Evolutionary conservation across 2,113 vertebrate genomes (phyloP), one percentile per base, ranked within the genome.

Genomic region (Meleagris gallopavo): DNA sequence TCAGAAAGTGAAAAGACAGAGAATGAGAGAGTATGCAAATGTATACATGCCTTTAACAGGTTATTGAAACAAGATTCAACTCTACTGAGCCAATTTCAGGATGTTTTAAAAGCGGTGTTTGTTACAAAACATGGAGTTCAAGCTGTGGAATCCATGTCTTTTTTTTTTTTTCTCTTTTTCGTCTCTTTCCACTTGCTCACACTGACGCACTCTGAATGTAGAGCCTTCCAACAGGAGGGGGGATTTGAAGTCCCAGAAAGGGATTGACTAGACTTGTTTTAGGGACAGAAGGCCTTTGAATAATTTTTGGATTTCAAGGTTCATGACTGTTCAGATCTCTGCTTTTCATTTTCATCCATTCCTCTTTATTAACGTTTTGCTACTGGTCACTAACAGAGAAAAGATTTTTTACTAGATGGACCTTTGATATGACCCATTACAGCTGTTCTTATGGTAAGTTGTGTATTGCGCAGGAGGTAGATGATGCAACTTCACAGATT

Each of bases 101-200:
- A 60, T 79, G 32, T 82, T 95, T 93, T 90, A 70, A 92, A 88
- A 84, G 13, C 52, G 61, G 77, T 36, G n/a, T 80, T 89, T 93
- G 73, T 88, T 93, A 40, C n/a, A 60, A 95, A 93, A 40, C 62
- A 73, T 70, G 83, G 73, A 72, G 92, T 86, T 91, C 72, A 90
- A 86, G 57, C 72, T 86, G 50, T 83, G 80, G 91, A 95, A 90
- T 96, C 93, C 36, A 4, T 72, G 40, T 72, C 40, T 82, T 32
- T 15, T 16, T 36, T 89, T 81, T 52, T 76, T 86, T n/a, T n/a
- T n/a, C n/a, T n/a, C n/a, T n/a, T n/a, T n/a, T n/a, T n/a, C n/a
- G 65, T 34, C 22, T 81, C 70, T 93, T 84, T 94, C 65, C 36
- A 34, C 57, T 73, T 62, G 58, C n/a, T 15, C 24, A 32, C 58